Conservation (phyloP, 2,888 invertebrate genomes). For the Apoderus coryli region DNA sequence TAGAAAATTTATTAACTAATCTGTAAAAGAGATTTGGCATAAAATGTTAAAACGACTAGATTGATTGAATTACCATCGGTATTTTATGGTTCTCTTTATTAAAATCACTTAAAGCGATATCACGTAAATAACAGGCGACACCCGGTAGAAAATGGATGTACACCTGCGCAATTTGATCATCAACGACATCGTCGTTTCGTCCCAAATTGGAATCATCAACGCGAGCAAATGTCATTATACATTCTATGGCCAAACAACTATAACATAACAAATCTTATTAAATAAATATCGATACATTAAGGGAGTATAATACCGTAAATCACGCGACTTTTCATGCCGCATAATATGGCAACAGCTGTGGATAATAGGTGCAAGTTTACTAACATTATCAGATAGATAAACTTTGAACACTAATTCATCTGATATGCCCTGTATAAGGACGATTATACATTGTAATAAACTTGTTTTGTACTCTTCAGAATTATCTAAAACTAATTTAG, state of each 20-base stretch:
- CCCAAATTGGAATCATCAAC: conserved; percentile 39
- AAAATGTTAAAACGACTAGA: not conserved
- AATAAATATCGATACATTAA: conserved; percentile 4
- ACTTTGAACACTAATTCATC: conserved; percentile 38
- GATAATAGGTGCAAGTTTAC: conserved; percentile 49
- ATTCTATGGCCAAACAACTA: conserved; percentile 40
- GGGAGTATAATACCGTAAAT: conserved; percentile 39
- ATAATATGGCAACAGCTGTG: conserved; percentile 50
- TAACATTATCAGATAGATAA: conserved; percentile 41
- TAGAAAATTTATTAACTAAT: conserved; percentile 21
- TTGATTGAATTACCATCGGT: conserved; percentile 34
- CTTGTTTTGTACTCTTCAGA: conserved; percentile 50
- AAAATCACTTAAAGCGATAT: conserved; percentile 40
- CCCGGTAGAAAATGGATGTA: conserved; percentile 51
- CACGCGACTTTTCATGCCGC: conserved; percentile 46
- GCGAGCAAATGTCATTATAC: conserved; percentile 47
- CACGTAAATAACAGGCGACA: conserved; percentile 41
- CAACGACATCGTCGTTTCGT: conserved; percentile 38
- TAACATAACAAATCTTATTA: conserved; percentile 7
- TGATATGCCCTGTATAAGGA: conserved; percentile 36
- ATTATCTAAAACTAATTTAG: conserved; percentile 37
- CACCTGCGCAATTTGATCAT: conserved; percentile 39
- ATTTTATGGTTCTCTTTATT: conserved; percentile 48
- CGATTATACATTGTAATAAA: conserved; percentile 39
- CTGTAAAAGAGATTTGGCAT: conserved; percentile 3